phyloP scores from a whole-genome alignment of 2,113 vertebrate species.

The Desmodus rotundus region DNA sequence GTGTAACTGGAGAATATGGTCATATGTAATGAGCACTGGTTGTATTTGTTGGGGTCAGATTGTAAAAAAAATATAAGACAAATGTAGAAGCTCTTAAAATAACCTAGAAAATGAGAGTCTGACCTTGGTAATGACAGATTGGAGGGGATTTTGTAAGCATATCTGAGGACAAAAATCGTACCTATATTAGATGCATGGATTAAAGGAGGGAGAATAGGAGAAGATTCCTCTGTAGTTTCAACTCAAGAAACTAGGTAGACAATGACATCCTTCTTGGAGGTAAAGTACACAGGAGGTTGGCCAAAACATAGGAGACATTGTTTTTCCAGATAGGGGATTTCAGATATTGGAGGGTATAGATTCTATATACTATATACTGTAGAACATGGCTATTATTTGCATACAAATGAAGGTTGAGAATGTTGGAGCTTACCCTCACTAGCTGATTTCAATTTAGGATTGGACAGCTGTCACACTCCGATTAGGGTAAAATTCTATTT shows the following conservation, averaged over 20 bases:
- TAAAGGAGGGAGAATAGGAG: background rate
- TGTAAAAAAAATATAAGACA: background rate
- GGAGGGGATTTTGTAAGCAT: background rate
- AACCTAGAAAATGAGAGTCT: background rate
- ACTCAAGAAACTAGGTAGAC: background rate
- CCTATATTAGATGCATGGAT: background rate
- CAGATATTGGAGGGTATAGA: background rate
- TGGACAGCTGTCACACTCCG: background rate
- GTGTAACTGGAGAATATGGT: background rate
- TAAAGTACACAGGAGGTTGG: background rate
- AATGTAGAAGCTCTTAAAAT: background rate
- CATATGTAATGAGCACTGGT: background rate
- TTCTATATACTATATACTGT: too few relatives aligned
- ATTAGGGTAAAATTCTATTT: background rate
- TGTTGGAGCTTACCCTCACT: background rate
- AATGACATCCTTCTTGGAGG: background rate
- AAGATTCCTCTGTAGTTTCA: background rate
- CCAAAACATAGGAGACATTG: background rate
- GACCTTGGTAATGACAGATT: background rate
- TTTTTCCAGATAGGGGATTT: background rate
- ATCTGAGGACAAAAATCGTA: background rate
- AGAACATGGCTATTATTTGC: background rate
- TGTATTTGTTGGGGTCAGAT: background rate
- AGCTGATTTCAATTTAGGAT: background rate
- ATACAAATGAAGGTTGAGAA: background rate